Percentiles rank a stretch among this genome's conserved stretches.
phyloP scores from a whole-genome alignment of 2,113 vertebrate species.

The Protobothrops mucrosquamatus region DNA sequence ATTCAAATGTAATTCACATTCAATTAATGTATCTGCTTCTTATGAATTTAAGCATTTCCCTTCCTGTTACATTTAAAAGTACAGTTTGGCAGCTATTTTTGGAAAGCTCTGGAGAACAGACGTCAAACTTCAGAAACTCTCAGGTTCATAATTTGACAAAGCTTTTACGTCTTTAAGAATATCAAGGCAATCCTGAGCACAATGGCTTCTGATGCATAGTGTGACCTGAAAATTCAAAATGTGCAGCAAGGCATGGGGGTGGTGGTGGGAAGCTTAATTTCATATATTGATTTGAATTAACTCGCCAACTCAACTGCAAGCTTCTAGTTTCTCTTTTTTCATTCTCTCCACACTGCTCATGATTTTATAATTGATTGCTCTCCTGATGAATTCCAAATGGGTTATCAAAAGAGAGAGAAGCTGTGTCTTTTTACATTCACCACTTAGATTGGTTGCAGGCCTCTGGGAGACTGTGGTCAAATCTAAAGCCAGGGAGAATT shows the following conservation, averaged over 20 bases:
- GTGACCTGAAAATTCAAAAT: neutral
- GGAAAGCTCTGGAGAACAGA: neutral
- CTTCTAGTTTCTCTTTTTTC: neutral
- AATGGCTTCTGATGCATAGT: neutral
- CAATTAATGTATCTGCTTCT: neutral
- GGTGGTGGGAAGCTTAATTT: neutral
- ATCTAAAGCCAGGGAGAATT: constrained; percentile 68
- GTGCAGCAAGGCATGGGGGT: neutral
- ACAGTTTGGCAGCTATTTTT: neutral
- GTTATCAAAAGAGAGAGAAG: constrained; percentile 30
- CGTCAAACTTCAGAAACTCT: neutral
- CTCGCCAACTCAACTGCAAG: neutral
- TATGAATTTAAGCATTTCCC: neutral
- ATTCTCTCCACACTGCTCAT: constrained; percentile 10
- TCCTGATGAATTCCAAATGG: constrained; percentile 37
- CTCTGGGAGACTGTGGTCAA: constrained; percentile 54
- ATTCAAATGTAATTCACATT: neutral
- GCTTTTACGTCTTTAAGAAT: neutral
- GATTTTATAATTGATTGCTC: constrained; percentile 35
- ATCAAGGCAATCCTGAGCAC: neutral
- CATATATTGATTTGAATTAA: constrained; percentile 8
- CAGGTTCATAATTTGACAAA: neutral
- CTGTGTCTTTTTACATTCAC: constrained; percentile 45
- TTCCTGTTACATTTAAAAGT: neutral
- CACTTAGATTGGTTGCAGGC: constrained; percentile 53